Conservation (phyloP, 1,140 invertebrate genomes). For the Aleiodes sp. region DNA sequence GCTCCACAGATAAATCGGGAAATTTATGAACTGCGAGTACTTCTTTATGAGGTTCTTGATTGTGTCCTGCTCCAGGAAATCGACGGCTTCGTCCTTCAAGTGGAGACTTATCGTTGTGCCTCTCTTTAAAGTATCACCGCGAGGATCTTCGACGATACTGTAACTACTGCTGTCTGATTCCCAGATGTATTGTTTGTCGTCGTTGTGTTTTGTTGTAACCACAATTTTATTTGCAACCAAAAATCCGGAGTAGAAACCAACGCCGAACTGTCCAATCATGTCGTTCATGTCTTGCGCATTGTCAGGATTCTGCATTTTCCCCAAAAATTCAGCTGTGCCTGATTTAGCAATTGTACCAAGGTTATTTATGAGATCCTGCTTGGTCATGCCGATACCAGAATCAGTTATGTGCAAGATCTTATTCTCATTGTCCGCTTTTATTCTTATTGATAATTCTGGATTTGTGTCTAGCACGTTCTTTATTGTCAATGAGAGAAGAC, state of each 20-base stretch:
- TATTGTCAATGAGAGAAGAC: conserved; percentile 91
- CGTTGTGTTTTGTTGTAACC: conserved; percentile 96
- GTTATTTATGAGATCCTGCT: conserved; percentile 93
- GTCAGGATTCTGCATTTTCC: conserved; percentile 85
- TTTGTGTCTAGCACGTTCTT: conserved; percentile 79
- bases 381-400: conserved; percentile 98
- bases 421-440: conserved; percentile 97
- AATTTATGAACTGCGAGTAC: conserved; percentile 99
- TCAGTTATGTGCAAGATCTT: conserved; percentile 95
- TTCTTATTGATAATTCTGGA: conserved; percentile 88
- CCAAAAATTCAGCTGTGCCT: conserved; percentile 97
- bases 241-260: conserved; percentile 98
- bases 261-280: conserved; percentile 96
- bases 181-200: conserved; percentile 97
- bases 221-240: conserved; percentile 90
- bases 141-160: conserved; percentile 91
- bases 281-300: conserved; percentile 78
- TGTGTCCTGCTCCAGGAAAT: conserved; percentile 94
- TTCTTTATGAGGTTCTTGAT: conserved; percentile 93
- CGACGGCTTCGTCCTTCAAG: conserved; percentile 96
- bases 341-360: conserved; percentile 99
- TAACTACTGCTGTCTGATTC: conserved; percentile 93
- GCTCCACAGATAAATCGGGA: conserved; percentile 96
- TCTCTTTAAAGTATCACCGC: conserved; percentile 88
- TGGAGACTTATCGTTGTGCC: conserved; percentile 86